These are phyloP conservation scores for Sebastes trivittatus DNA, from an alignment of 2,797 vertebrate genomes.

Conservation along the genomic window DNA sequence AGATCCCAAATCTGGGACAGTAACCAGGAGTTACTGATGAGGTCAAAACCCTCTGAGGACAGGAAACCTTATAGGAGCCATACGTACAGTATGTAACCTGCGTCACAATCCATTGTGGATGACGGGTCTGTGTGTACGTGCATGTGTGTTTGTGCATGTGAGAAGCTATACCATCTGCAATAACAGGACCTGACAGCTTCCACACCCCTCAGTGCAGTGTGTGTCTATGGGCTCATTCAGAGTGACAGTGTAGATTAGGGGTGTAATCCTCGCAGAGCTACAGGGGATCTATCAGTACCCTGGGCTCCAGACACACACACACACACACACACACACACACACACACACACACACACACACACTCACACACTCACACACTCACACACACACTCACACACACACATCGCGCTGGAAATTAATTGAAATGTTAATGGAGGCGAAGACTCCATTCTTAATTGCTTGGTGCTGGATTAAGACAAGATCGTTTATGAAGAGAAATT, in stretches of 20 bases:
- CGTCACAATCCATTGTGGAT: conserved; percentile 42
- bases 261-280: conserved; percentile 87
- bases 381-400: background rate
- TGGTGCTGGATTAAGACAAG: conserved; percentile 77
- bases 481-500: conserved; percentile 77
- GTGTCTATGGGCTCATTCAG: conserved; percentile 85
- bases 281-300: conserved; percentile 80
- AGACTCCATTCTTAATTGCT: conserved; percentile 77
- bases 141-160: conserved; percentile 9
- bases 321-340: conserved; percentile 30
- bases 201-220: conserved; percentile 84
- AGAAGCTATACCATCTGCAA: conserved; percentile 54
- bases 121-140: conserved; percentile 16
- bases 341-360: background rate
- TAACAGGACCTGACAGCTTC: conserved; percentile 85
- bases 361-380: background rate
- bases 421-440: conserved; percentile 80
- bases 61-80: conserved; percentile 42
- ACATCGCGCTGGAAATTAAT: conserved; percentile 72
- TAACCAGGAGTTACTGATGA: conserved; percentile 34
- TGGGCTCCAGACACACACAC: conserved; percentile 46
- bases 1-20: conserved; percentile 35
- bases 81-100: conserved; percentile 43
- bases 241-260: conserved; percentile 88
- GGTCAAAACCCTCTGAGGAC: conserved; percentile 43